These are phyloP conservation scores for Drosophila littoralis DNA, from an alignment of 1,140 invertebrate species.

Conservation along the genomic window DNA sequence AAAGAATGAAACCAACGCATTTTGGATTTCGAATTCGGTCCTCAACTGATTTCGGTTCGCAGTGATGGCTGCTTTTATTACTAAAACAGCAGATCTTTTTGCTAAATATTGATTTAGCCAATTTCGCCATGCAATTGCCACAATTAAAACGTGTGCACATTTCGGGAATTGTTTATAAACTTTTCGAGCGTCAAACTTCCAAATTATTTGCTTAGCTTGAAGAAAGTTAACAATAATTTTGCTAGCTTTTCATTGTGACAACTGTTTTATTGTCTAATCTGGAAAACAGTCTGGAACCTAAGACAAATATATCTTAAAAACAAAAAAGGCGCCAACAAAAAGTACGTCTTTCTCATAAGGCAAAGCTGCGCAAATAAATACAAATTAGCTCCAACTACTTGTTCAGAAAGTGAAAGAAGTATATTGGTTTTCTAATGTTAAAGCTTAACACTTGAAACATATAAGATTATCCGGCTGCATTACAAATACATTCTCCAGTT, in stretches of 20 bases:
- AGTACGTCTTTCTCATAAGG: too few relatives aligned
- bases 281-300: neutral
- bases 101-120: conserved; percentile 29
- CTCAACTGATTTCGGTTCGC: conserved; percentile 30
- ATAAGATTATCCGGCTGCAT: too few relatives aligned
- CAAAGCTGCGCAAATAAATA: conserved; percentile 35
- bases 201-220: conserved; percentile 33
- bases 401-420: too few relatives aligned
- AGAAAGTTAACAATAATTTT: conserved; percentile 26
- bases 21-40: conserved; percentile 18
- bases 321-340: neutral
- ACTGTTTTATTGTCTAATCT: conserved; percentile 28
- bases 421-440: too few relatives aligned
- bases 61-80: conserved; percentile 32
- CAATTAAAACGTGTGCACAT: conserved; percentile 3
- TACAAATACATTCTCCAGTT: too few relatives aligned
- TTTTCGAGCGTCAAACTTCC: conserved; percentile 19
- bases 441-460: too few relatives aligned
- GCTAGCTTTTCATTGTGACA: conserved; percentile 26
- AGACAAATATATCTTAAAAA: conserved; percentile 11
- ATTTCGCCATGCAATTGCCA: conserved; percentile 12
- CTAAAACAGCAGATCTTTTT: conserved; percentile 9
- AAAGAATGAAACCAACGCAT: conserved; percentile 29
- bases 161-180: conserved; percentile 9
- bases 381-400: neutral